Conservation (phyloP, 1,140 invertebrate genomes). For the Laupala kohalensis region DNA sequence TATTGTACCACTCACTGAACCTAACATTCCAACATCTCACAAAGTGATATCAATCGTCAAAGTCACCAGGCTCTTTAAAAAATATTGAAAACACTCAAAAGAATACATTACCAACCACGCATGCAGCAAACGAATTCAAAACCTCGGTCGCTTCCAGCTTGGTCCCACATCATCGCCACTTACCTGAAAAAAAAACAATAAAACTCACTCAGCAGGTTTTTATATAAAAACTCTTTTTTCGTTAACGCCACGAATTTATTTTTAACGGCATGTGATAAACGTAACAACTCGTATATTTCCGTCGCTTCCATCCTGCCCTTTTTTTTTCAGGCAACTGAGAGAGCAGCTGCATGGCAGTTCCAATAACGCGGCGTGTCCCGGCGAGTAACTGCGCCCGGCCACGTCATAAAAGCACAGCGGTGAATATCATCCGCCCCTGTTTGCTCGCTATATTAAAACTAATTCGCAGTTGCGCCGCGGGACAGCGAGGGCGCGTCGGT, state of each 20-base stretch:
- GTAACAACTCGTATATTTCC: neutral
- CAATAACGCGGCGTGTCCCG: neutral
- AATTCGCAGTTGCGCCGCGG: neutral
- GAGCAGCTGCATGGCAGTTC: neutral
- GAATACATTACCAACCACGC: too few species aligned
- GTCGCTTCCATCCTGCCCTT: neutral
- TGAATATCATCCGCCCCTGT: neutral
- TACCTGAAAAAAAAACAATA: neutral
- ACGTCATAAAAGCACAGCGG: neutral
- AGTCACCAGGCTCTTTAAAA: too few species aligned
- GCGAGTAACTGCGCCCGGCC: neutral
- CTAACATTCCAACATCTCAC: too few species aligned
- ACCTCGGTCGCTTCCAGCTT: too few species aligned
- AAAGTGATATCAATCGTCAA: too few species aligned
- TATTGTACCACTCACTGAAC: too few species aligned
- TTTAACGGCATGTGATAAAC: neutral
- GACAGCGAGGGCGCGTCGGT: too few species aligned
- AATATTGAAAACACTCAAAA: too few species aligned
- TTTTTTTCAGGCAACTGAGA: neutral
- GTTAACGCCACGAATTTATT: neutral
- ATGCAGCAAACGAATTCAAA: too few species aligned
- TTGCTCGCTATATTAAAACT: neutral
- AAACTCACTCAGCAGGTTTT: neutral
- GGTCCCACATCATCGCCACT: neutral
- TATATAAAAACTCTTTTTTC: neutral